A percentile compares a stretch with the other conserved stretches of the same genome.
Evolutionary conservation across 2,113 vertebrate genomes (phyloP).

Genomic region (Rhea americana): DNA sequence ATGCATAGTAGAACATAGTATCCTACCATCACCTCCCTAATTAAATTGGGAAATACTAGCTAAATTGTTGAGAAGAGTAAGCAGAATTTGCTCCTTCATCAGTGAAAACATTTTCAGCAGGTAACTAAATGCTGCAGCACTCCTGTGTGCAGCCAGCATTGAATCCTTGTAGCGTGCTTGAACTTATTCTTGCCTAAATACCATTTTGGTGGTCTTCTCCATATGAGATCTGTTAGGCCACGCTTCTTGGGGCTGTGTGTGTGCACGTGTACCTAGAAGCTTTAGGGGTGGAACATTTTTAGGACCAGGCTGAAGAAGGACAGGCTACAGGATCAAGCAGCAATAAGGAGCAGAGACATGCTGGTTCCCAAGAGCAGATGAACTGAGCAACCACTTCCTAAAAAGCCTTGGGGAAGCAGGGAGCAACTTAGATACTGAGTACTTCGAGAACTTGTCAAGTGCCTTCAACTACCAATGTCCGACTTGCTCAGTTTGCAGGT

Average conservation of each 20-base stretch:
- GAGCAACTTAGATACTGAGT: background rate
- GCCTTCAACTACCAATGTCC: background rate
- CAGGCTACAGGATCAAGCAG: background rate
- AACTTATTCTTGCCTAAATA: background rate
- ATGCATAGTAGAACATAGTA: background rate
- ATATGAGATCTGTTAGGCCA: background rate
- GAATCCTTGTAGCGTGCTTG: background rate
- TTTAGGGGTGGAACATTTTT: background rate
- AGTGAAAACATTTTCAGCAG: background rate
- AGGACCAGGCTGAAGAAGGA: background rate
- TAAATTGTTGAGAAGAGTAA: background rate
- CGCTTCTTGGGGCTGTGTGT: background rate
- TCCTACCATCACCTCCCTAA: background rate
- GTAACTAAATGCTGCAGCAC: background rate
- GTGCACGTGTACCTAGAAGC: fast-evolving
- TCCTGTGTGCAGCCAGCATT: background rate
- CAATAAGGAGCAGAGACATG: background rate
- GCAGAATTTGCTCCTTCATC: background rate
- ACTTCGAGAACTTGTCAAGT: background rate
- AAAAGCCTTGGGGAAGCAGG: background rate
- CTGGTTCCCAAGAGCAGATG: background rate
- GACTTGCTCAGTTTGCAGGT: background rate
- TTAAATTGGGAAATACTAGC: background rate
- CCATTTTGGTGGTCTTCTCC: background rate
- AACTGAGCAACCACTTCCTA: background rate